phyloP scores from a whole-genome alignment of 2,113 vertebrate genomes.

The Grammomys dolichurus region DNA sequence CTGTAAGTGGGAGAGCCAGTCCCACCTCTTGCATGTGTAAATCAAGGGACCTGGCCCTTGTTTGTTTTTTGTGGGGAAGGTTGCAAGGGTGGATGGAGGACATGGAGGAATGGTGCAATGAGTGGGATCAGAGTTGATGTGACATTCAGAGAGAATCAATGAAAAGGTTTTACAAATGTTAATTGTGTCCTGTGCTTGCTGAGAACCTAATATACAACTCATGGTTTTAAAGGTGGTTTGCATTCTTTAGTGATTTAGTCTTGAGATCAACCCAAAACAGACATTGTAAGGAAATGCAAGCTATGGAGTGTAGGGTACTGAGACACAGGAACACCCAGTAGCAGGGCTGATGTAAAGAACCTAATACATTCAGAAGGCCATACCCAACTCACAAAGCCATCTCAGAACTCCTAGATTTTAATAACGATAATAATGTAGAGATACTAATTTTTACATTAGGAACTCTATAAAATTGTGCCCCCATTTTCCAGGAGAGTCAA shows the following conservation, averaged over 20 bases:
- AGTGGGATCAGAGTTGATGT: too few relatives aligned
- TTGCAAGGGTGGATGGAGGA: too few relatives aligned
- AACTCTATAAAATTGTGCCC: not conserved
- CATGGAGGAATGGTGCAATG: too few relatives aligned
- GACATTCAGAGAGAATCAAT: too few relatives aligned
- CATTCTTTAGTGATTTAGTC: not conserved
- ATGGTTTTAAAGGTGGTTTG: not conserved
- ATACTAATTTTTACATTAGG: not conserved
- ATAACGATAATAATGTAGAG: not conserved
- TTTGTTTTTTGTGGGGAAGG: too few relatives aligned
- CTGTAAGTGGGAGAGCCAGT: too few relatives aligned
- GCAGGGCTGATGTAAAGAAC: not conserved
- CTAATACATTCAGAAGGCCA: not conserved
- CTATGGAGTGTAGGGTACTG: not conserved
- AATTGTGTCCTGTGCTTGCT: not conserved
- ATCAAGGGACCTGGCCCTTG: too few relatives aligned
- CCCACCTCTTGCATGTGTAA: too few relatives aligned
- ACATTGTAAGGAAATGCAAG: not conserved
- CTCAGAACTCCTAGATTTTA: too few relatives aligned
- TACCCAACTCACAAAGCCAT: not conserved
- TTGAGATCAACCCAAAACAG: not conserved
- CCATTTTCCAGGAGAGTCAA: not conserved
- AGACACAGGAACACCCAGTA: not conserved
- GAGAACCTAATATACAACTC: not conserved
- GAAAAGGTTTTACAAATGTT: not conserved